Conservation (phyloP, 1,140 invertebrate species). For the Euura lappo region DNA sequence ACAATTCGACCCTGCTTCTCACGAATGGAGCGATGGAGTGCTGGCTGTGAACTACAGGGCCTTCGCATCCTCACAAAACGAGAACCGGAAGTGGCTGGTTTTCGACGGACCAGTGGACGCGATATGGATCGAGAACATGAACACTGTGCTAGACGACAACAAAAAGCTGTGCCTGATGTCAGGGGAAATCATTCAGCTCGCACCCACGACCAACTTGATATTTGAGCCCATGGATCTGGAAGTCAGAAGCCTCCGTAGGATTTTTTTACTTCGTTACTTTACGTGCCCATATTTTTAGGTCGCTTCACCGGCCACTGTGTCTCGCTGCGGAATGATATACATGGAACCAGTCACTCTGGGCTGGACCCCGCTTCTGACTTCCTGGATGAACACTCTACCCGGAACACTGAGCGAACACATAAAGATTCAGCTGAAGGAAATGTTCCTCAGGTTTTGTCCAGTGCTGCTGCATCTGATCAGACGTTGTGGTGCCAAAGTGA, state of each 20-base stretch:
- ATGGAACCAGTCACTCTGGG: slow-evolving; percentile 89
- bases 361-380: slow-evolving; percentile 85
- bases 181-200: slow-evolving; percentile 93
- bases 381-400: slow-evolving; percentile 88
- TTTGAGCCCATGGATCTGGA: slow-evolving; percentile 97
- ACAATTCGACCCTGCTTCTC: slow-evolving; percentile 92
- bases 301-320: slow-evolving; percentile 88
- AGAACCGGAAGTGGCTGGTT: slow-evolving; percentile 87
- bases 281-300: slow-evolving; percentile 55
- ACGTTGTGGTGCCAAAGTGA: slow-evolving; percentile 69
- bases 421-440: slow-evolving; percentile 67
- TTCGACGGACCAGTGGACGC: slow-evolving; percentile 97
- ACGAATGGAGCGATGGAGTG: slow-evolving; percentile 95
- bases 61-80: slow-evolving; percentile 82
- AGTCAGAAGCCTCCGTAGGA: slow-evolving; percentile 30
- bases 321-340: slow-evolving; percentile 96
- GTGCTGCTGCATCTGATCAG: slow-evolving; percentile 74
- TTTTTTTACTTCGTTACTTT: neutral
- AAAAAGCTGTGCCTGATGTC: slow-evolving; percentile 93
- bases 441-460: slow-evolving; percentile 83
- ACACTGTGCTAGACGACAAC: slow-evolving; percentile 95
- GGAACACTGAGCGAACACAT: slow-evolving; percentile 69
- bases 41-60: slow-evolving; percentile 90
- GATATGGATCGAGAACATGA: slow-evolving; percentile 98
- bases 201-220: slow-evolving; percentile 90